Percentiles rank a stretch among this genome's conserved stretches.
phyloP scores from a whole-genome alignment of 35 echinoderm and acorn worm species.

The Heliocidaris erythrogramma region DNA sequence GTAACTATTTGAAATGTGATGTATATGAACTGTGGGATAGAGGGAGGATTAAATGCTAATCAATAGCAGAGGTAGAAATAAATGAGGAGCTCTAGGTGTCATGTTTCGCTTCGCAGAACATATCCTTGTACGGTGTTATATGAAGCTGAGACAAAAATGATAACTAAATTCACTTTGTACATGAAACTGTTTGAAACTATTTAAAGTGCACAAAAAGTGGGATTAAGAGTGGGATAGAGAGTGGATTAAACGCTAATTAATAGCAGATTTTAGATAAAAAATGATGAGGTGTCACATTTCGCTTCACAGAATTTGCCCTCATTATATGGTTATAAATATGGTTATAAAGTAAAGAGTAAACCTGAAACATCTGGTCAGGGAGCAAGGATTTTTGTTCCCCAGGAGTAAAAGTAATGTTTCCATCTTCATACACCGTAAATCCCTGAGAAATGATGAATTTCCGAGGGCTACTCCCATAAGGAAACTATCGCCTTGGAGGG shows the following conservation, averaged over 20 bases:
- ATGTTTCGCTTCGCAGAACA: no score
- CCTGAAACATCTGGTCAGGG: background rate
- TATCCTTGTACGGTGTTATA: no score
- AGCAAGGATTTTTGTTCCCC: background rate
- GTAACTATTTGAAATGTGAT: no score
- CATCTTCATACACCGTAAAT: constrained; percentile 17
- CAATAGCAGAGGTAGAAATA: background rate
- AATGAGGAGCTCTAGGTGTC: background rate
- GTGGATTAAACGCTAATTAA: background rate
- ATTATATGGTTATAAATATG: background rate
- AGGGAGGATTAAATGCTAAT: no score
- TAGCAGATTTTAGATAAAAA: background rate
- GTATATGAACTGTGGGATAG: no score
- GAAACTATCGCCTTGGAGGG: background rate
- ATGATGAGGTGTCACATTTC: background rate
- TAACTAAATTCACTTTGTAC: background rate
- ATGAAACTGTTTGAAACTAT: background rate
- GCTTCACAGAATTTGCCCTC: background rate
- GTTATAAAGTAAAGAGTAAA: no score
- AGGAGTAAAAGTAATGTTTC: background rate
- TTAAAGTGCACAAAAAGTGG: background rate
- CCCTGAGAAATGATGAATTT: constrained; percentile 26
- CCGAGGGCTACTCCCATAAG: constrained; percentile 12
- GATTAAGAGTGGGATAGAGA: background rate
- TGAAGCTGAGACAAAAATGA: background rate